Evolutionary conservation across 2,113 vertebrate species (phyloP), one percentile per base, ranked within the genome.

Genomic region (Malaclemys terrapin): DNA sequence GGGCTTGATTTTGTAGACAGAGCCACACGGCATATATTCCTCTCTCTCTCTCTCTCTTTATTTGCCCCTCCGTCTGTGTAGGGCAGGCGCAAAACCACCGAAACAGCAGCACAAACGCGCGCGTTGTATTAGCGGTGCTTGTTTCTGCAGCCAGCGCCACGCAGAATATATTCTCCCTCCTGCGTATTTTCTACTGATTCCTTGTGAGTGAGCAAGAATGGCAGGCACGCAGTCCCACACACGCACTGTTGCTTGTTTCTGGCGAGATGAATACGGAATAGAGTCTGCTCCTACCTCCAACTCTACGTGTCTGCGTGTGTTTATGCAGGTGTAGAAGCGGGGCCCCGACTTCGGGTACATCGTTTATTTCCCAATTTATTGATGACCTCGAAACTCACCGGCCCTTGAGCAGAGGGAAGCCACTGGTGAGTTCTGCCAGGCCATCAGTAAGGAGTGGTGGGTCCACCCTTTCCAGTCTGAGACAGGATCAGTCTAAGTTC

Each of bases 311-410:
- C 80, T 42, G 52, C 87, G 94, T 82, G 89, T 93, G 94, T 95
- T 93, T 95, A 88, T 89, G 85, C 85, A 92, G 87, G 89, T 88
- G 59, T 93, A 93, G 90, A 89, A 69, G 72, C 54, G 78, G 92
- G 91, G 84, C 38, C 57, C 89, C n/a, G 94, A 95, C 93, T 96
- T 94, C 62, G 87, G 80, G 57, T 89, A 89, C 93, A 85, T 92
- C 94, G 82, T 96, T 94, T 92, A 57, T 94, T 93, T 96, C 93
- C 12, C 53, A 22, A 62, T 75, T 94, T 97, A 95, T 95, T 91
- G 95, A 86, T 56, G 82, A 85, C 12, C 24, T 78, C 49, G 50
- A 95, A 97, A 97, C 79, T 97, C 96, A 96, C 38, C 53, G 1
- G 5, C 4, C 42, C 72, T 80, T 59, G 42, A 5, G 16, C 2